Evolutionary conservation across 2,888 invertebrate species (phyloP).

Genomic region (Bugula neritina): DNA sequence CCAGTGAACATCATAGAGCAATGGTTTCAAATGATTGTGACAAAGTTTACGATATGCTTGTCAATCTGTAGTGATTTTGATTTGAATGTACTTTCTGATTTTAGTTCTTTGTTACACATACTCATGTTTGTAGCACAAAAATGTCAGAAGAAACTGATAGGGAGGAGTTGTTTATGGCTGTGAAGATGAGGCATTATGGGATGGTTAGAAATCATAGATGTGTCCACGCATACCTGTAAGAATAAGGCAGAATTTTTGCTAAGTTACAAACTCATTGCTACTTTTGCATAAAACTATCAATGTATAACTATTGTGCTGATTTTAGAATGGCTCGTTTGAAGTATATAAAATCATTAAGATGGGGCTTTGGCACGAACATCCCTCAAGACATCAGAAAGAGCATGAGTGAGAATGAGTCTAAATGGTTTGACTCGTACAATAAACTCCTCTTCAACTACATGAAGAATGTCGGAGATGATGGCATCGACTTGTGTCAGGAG

Average conservation of each 20-base stretch:
- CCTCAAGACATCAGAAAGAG: neutral
- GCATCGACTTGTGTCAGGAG: constrained; percentile 2
- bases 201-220: constrained; percentile 18
- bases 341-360: constrained; percentile 1
- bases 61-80: too few species aligned
- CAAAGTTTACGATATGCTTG: too few species aligned
- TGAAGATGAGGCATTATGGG: constrained; percentile 18
- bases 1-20: too few species aligned
- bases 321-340: constrained; percentile 16
- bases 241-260: too few species aligned
- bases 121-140: neutral
- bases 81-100: too few species aligned
- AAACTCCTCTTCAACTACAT: neutral
- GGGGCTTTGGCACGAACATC: constrained; percentile 12
- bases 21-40: too few species aligned
- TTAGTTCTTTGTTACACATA: too few species aligned
- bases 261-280: too few species aligned
- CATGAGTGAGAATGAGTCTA: constrained; percentile 23
- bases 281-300: too few species aligned
- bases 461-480: neutral
- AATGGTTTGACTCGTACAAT: constrained; percentile 10
- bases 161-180: neutral
- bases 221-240: constrained; percentile 12
- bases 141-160: neutral
- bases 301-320: too few species aligned